A percentile compares a stretch with the other conserved stretches of the same genome.
Evolutionary conservation across 2,888 invertebrate genomes (phyloP).

Genomic region (Leptinotarsa peninsularis): DNA sequence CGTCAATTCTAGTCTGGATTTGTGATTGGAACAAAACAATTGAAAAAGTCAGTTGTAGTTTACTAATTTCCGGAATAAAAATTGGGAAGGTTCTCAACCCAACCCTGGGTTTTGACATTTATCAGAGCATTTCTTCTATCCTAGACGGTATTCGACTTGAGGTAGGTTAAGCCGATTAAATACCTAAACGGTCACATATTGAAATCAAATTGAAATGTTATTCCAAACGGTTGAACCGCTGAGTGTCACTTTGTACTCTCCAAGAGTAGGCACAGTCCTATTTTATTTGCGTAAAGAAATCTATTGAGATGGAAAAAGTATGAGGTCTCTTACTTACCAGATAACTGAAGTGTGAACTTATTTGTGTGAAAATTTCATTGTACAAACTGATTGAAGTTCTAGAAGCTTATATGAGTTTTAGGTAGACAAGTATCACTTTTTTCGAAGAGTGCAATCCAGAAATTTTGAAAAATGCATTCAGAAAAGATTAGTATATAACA

Average conservation of each 20-base stretch:
- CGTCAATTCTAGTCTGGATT: too few species aligned
- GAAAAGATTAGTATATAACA: too few species aligned
- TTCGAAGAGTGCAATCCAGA: too few species aligned
- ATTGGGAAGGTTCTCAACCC: neutral
- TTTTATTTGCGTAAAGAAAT: conserved; percentile 31
- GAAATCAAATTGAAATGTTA: conserved; percentile 45
- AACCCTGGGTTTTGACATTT: neutral
- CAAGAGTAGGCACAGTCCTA: conserved; percentile 26
- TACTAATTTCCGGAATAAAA: neutral
- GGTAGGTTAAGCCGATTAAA: conserved; percentile 41
- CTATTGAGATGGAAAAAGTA: conserved; percentile 36
- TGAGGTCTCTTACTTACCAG: conserved; percentile 21
- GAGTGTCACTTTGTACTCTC: conserved; percentile 49
- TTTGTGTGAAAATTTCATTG: conserved; percentile 13
- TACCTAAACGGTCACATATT: conserved; percentile 38
- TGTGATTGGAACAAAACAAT: too few species aligned
- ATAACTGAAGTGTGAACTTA: conserved; percentile 10
- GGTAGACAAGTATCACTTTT: too few species aligned
- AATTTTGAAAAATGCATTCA: too few species aligned
- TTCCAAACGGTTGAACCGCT: conserved; percentile 54
- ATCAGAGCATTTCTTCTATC: conserved; percentile 4
- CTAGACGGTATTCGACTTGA: conserved; percentile 12
- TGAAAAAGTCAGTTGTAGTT: too few species aligned
- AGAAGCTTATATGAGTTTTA: too few species aligned
- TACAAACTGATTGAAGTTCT: neutral